Evolutionary conservation across 2,888 invertebrate species (phyloP), one percentile per base, ranked within the genome.

Genomic region (Caenorhabditis virilis): DNA sequence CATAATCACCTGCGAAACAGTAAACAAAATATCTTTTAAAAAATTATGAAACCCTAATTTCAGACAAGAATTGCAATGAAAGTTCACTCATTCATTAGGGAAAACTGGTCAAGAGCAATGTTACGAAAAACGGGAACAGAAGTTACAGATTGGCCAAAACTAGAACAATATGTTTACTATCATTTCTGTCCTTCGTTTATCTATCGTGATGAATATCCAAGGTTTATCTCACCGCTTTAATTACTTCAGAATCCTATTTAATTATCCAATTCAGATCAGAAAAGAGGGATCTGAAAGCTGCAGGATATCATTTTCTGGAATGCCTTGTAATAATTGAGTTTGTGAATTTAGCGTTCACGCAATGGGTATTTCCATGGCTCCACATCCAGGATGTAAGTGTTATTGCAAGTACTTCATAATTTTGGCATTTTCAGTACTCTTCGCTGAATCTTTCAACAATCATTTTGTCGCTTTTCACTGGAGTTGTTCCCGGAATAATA

Each of bases 261-360:
- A 30, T 30, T 5, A 39, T 20, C 7, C 23, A 23, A 23, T 57
- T 50, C 30, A 69, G 59, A 61, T 59, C 64, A 16, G 59, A 59
- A 35, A 64, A 48, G 25, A 49, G 69, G 5, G 48, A 64, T 43
- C 55, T 67, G 60, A 55, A 54, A 48, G 45, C 43, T 1, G 72
- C 70, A 5, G 69, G 60, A 18, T 59, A 63, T 18, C 70, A 81
- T 39, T 69, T 74, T 25, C 36, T 69, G n/a, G 77, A 79, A 30
- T 89, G 93, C 0, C 82, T 90, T 0, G 89, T 89, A n/a, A 88
- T 90, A 42, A 88, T 93, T 49, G 89, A 93, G 78, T 90, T 90
- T 83, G 88, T 89, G 66, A 90, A 91, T 82, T 91, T 92, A 78
- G 87, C 93, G 33, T 89, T 91, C 84, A 90, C 91, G 78, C 87